Percentiles rank a stretch among this genome's conserved stretches.
Evolutionary conservation across 1,140 invertebrate species (phyloP).

Genomic region (Macrobrachium rosenbergii): DNA sequence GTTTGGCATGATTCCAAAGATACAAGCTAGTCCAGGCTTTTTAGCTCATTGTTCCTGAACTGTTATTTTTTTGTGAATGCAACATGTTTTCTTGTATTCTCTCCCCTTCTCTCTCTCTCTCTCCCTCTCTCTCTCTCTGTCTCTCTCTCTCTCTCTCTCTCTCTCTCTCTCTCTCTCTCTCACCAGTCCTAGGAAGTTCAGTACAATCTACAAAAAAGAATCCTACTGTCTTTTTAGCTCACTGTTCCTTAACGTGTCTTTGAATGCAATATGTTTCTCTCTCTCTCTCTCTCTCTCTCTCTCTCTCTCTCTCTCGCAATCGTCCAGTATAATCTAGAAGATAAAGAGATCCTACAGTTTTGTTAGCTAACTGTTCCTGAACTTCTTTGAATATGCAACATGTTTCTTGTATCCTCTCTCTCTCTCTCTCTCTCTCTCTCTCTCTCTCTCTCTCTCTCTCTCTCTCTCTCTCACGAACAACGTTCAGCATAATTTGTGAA

Average conservation of each 20-base stretch:
- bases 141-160: neutral
- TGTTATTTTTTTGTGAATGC: too few species aligned
- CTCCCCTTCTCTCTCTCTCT: neutral
- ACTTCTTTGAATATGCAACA: neutral
- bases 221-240: neutral
- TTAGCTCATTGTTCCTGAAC: too few species aligned
- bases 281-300: conserved; percentile 1
- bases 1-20: too few species aligned
- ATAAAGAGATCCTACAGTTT: too few species aligned
- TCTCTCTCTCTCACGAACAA: neutral
- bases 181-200: neutral
- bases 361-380: too few species aligned
- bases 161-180: neutral
- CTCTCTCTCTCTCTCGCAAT: neutral
- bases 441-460: neutral
- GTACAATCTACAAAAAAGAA: too few species aligned
- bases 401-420: neutral
- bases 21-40: too few species aligned
- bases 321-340: too few species aligned
- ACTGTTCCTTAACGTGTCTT: neutral
- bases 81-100: too few species aligned
- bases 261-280: neutral
- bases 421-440: neutral
- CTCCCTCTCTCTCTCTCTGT: neutral
- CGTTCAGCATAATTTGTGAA: too few species aligned